phyloP scores from a whole-genome alignment of 1,140 invertebrate species.

The Goniozus legneri region DNA sequence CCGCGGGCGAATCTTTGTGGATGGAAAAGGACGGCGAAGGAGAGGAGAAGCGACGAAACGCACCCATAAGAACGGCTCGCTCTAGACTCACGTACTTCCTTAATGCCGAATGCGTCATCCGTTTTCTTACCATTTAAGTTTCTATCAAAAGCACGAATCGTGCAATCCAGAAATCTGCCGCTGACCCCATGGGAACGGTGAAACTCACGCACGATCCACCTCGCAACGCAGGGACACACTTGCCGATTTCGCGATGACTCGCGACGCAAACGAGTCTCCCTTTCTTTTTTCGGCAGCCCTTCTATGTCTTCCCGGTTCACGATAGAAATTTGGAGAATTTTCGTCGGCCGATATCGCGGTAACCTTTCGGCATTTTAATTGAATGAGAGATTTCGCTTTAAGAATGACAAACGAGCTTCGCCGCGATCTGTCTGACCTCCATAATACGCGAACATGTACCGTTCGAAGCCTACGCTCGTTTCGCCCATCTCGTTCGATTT shows the following conservation, averaged over 20 bases:
- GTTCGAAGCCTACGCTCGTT: no score
- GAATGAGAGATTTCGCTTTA: no score
- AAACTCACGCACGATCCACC: slow-evolving; percentile 29
- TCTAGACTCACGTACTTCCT: slow-evolving; percentile 48
- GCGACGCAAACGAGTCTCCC: slow-evolving; percentile 17
- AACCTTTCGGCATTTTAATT: no score
- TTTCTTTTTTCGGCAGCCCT: no score
- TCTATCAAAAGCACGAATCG: slow-evolving; percentile 47
- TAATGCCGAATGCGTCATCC: slow-evolving; percentile 49
- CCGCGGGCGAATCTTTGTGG: background rate
- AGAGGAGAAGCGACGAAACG: slow-evolving; percentile 24
- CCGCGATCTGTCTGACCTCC: no score
- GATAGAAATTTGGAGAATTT: no score
- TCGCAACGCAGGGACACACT: slow-evolving; percentile 1
- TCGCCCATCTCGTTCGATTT: no score
- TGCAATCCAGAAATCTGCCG: slow-evolving; percentile 46
- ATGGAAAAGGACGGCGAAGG: slow-evolving; percentile 8
- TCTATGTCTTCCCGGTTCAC: no score
- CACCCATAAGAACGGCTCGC: slow-evolving; percentile 39
- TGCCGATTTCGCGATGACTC: slow-evolving; percentile 5
- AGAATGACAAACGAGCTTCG: no score
- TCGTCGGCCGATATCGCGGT: no score
- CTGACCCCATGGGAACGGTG: slow-evolving; percentile 40
- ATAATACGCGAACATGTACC: no score
- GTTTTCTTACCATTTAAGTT: slow-evolving; percentile 50